Conservation (phyloP, 2,113 vertebrate species). For the Cromileptes altivelis region DNA sequence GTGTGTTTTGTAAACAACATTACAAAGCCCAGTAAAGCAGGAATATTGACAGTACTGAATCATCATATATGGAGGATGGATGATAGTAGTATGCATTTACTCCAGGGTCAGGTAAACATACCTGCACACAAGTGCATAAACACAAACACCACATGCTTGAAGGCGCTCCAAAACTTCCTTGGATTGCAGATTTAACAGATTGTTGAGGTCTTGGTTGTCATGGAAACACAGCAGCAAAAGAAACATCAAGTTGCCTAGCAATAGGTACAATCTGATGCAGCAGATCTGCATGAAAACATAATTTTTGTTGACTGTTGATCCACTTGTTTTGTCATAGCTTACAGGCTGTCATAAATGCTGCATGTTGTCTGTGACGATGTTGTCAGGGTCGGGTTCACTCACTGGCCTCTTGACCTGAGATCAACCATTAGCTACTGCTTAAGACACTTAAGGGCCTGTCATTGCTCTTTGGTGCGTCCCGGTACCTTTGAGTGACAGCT, state of each 20-base stretch:
- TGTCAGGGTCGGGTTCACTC: background rate
- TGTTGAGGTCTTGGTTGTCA: conserved; percentile 68
- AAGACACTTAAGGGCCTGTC: background rate
- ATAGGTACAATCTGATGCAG: conserved; percentile 14
- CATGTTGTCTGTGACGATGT: background rate
- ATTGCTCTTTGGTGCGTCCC: background rate
- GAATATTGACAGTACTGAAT: background rate
- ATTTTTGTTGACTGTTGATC: conserved; percentile 12
- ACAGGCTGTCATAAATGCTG: conserved; percentile 29
- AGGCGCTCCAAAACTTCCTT: background rate
- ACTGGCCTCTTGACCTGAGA: background rate
- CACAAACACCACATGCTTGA: background rate
- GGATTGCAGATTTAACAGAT: conserved; percentile 14
- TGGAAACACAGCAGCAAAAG: conserved; percentile 71
- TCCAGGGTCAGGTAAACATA: background rate
- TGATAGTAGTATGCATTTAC: background rate
- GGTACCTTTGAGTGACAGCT: conserved; percentile 51
- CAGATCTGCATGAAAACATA: conserved; percentile 4
- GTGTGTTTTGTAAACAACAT: conserved; percentile 35
- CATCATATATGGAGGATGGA: background rate
- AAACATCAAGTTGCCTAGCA: conserved; percentile 42
- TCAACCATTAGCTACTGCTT: background rate
- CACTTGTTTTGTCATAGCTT: conserved; percentile 31
- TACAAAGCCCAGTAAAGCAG: conserved; percentile 18
- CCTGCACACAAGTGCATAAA: background rate